Base-by-base conservation (phyloP, 2,797 vertebrate genomes). In the Poecilia wingei region DNA sequence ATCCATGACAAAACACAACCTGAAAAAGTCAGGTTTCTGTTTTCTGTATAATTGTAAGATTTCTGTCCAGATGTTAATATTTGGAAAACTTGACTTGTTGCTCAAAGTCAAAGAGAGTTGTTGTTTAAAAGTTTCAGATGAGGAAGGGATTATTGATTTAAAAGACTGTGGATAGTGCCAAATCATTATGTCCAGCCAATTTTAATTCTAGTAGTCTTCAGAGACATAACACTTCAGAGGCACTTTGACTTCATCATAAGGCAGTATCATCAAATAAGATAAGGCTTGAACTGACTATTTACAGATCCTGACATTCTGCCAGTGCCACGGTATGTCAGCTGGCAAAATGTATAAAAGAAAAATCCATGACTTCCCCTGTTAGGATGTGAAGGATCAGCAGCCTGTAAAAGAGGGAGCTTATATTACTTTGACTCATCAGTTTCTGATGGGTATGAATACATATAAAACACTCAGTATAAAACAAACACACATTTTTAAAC, bases 401-500 rank as follows among this genome's bases (percentile, higher is more conserved):
- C 28, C 28, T 59, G 28, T 57, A 45, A 45, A 57, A 47, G 14
- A 70, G n/a, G 16, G 9, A 36, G 51, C 18, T 68, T 46, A n/a
- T 39, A 6, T 55, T 12, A 64, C 18, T 43, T 28, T 57, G 49
- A 33, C 18, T 74, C 20, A 46, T 75, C 31, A 7, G 20, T 75
- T 72, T 72, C 6, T 71, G 12, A 7, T 25, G 3, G 45, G 14
- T 18, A 39, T 18, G 14, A 46, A 59, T 39, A 10, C 39, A 72
- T 41, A 22, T 47, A 66, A 16, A 36, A 39, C 16, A 31, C 39
- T 59, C 7, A 59, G 49, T 18, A 20, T 59, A 57, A 74, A 59
- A 61, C n/a, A 61, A 61, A 61, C 28, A 75, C 39, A 74, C 53
- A 43, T 79, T 72, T 83, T 82, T 71, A 82, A 81, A 77, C 16